These are phyloP conservation scores for Camelus bactrianus DNA, from an alignment of 2,113 vertebrate genomes.

Conservation along the genomic window DNA sequence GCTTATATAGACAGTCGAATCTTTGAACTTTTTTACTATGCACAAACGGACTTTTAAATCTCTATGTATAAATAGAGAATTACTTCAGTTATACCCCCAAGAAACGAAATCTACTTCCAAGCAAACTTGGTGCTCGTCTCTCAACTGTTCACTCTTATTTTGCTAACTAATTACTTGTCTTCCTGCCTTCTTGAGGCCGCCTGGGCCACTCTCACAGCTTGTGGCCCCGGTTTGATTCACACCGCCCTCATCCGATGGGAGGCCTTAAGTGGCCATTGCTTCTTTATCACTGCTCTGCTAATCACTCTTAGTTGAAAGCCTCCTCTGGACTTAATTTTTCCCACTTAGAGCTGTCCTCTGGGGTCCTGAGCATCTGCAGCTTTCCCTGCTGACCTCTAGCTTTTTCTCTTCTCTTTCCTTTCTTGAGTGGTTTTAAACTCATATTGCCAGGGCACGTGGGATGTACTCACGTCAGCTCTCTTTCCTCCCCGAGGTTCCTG, in stretches of 20 bases:
- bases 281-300: conserved; percentile 48
- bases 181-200: neutral
- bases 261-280: conserved; percentile 32
- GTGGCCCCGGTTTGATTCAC: neutral
- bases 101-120: conserved; percentile 46
- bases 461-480: neutral
- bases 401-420: conserved; percentile 15
- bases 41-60: neutral
- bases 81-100: neutral
- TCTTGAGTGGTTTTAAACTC: neutral
- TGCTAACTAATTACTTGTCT: conserved; percentile 55
- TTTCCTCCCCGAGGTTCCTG: neutral
- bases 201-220: neutral
- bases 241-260: neutral
- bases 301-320: conserved; percentile 31
- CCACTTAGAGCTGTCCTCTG: neutral
- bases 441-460: neutral
- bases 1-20: neutral
- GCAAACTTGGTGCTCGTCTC: neutral
- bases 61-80: neutral
- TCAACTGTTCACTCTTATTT: conserved; percentile 24
- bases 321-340: neutral
- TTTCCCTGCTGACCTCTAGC: neutral
- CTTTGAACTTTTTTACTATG: neutral
- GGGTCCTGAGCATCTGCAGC: neutral